phyloP scores from a whole-genome alignment of 2,888 invertebrate species.

The Netelia inedita region DNA sequence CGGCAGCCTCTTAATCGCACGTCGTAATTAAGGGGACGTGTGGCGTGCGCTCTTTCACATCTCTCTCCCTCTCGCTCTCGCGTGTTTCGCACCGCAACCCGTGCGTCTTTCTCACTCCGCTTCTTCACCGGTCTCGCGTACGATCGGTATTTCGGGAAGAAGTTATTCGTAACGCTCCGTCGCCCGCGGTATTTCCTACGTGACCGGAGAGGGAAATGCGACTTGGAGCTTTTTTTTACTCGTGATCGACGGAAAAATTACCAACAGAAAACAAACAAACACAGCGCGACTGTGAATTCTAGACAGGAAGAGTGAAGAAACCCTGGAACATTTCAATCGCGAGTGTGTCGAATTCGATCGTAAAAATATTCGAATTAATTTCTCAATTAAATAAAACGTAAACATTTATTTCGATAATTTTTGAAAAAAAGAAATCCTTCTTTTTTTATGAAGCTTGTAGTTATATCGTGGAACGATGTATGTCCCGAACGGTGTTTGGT shows the following conservation, averaged over 20 bases:
- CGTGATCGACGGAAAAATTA: no score
- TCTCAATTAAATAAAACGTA: no score
- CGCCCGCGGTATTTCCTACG: constrained; percentile 40
- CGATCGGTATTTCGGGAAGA: constrained; percentile 66
- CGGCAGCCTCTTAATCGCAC: constrained; percentile 66
- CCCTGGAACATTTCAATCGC: no score
- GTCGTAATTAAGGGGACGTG: constrained; percentile 68
- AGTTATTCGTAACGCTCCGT: constrained; percentile 64
- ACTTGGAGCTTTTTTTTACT: constrained; percentile 8
- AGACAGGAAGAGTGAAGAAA: no score
- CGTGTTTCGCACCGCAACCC: not conserved
- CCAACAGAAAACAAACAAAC: no score
- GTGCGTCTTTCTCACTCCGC: constrained; percentile 19
- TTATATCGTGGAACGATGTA: no score
- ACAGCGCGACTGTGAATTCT: no score
- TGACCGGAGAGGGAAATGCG: constrained; percentile 34
- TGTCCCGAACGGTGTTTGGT: no score
- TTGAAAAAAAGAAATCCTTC: constrained; percentile 23
- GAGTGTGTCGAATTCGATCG: no score
- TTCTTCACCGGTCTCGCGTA: constrained; percentile 34
- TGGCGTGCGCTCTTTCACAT: constrained; percentile 59
- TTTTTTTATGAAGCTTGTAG: no score
- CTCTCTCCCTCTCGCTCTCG: constrained; percentile 27
- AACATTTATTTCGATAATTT: no score
- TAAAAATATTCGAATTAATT: no score